Base-by-base conservation (phyloP, 2,888 invertebrate species). In the Maniola hyperantus region DNA sequence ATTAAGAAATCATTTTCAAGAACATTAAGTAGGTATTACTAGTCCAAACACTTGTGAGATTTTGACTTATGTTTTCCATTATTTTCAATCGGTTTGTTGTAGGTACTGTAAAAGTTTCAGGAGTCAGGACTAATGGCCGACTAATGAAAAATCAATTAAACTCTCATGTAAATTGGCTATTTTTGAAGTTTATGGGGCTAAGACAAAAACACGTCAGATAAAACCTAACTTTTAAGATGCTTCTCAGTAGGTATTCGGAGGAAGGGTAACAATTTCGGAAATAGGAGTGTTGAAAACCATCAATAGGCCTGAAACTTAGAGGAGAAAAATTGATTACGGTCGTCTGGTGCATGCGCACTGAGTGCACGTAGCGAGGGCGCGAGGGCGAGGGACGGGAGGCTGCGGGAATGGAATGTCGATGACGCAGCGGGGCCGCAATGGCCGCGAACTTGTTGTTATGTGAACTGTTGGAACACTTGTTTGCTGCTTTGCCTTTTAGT, bases 381-480 rank as follows among this genome's bases (percentile, higher is more conserved):
- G 71, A 71, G 76, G 76, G 76, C 71, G 75, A 76, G 82, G 75
- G 79, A 72, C 63, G 72, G 80, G 80, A 80, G 79, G 78, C 81
- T 79, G 81, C 80, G 83, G 84, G 86, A 83, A 83, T 80, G 91
- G 90, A 91, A 90, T 91, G 90, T 87, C 83, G 90, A 88, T 89
- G 91, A 91, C 88, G 89, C 87, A 87, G 88, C 82, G 85, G 79
- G 82, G 80, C 81, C 76, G 81, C 81, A 75, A 74, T 80, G 80
- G 81, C 85, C 83, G 86, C 84, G 83, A 85, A 85, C 89, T 89
- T 87, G 88, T 88, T 86, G 85, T 88, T 88, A 89, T 89, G 86
- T 86, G 87, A 85, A 88, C 88, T 84, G 87, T 87, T 86, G 79
- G 80, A 81, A 83, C 81, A 81, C 83, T 80, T 73, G 76, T 75